A percentile compares a stretch with the other conserved stretches of the same genome.
Evolutionary conservation across 2,888 invertebrate genomes (phyloP).

Genomic region (Limenitis camilla): DNA sequence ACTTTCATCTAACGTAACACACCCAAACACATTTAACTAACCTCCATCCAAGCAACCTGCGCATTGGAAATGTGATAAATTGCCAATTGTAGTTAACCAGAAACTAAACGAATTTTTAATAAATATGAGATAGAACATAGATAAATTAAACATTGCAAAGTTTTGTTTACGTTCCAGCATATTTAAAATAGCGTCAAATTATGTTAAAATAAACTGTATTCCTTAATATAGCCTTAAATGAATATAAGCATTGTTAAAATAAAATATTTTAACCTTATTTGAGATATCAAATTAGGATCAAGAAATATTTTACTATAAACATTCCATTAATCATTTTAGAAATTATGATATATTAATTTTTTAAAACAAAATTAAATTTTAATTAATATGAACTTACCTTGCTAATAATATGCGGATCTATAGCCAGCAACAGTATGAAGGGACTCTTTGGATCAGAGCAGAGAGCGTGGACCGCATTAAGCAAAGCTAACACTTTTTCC

Average conservation of each 20-base stretch:
- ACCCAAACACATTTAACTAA: slow-evolving; percentile 54
- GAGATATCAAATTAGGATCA: no score
- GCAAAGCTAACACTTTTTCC: slow-evolving; percentile 91
- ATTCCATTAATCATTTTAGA: no score
- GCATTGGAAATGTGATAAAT: slow-evolving; percentile 49
- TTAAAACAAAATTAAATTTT: no score
- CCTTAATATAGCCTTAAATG: no score
- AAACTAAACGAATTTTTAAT: not conserved
- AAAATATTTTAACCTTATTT: no score
- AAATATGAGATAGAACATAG: not conserved
- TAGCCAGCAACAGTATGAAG: slow-evolving; percentile 95
- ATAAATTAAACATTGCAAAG: not conserved
- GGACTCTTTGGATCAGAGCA: slow-evolving; percentile 96
- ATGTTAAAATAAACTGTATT: no score
- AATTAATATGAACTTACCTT: slow-evolving; percentile 75
- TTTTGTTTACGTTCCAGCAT: no score
- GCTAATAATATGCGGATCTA: slow-evolving; percentile 98
- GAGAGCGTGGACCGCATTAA: slow-evolving; percentile 96
- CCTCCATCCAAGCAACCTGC: slow-evolving; percentile 80
- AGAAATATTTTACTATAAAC: no score
- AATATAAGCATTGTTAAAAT: no score
- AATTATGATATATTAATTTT: no score
- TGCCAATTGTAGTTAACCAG: slow-evolving; percentile 9
- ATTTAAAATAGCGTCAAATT: no score
- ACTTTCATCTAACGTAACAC: slow-evolving; percentile 28